These are phyloP conservation scores for Poecilia latipinna DNA, from an alignment of 2,113 vertebrate species.

Conservation along the genomic window DNA sequence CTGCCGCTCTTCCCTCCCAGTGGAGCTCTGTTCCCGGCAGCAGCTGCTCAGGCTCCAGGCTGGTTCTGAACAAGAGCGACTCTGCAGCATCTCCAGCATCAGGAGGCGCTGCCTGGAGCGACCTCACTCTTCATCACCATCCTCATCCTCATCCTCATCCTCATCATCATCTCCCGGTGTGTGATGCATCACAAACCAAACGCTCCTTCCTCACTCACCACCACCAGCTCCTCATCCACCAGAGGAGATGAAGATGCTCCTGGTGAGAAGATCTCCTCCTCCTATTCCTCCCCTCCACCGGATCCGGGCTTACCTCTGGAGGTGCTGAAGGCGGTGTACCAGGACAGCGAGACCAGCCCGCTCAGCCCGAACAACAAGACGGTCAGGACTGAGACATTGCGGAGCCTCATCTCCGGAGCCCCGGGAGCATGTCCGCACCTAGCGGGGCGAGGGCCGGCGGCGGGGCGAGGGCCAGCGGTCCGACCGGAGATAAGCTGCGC, in stretches of 20 bases:
- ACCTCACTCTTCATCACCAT: neutral
- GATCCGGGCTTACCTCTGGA: conserved; percentile 87
- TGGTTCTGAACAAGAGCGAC: too few species aligned
- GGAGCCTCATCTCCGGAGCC: conserved; percentile 90
- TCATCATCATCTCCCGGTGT: neutral
- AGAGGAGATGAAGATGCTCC: too few species aligned
- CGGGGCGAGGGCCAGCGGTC: conserved; percentile 11
- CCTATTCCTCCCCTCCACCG: neutral
- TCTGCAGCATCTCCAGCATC: neutral
- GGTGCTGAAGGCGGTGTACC: conserved; percentile 96
- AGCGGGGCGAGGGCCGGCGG: conserved; percentile 43
- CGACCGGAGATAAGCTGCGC: neutral
- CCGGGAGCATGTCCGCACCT: conserved; percentile 82
- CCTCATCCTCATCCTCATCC: neutral
- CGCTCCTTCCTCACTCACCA: conserved; percentile 37
- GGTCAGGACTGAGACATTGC: conserved; percentile 95
- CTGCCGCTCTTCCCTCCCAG: too few species aligned
- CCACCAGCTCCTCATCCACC: neutral
- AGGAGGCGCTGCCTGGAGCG: neutral
- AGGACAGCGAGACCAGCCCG: conserved; percentile 94
- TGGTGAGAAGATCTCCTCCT: neutral
- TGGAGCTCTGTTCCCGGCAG: too few species aligned
- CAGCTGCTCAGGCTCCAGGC: too few species aligned
- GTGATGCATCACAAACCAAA: conserved; percentile 5
- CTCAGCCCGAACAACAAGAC: conserved; percentile 92